Percentiles rank a stretch among this genome's conserved stretches.
Conservation (phyloP, 2,888 invertebrate genomes). For the Hoplodrina blanda region DNA sequence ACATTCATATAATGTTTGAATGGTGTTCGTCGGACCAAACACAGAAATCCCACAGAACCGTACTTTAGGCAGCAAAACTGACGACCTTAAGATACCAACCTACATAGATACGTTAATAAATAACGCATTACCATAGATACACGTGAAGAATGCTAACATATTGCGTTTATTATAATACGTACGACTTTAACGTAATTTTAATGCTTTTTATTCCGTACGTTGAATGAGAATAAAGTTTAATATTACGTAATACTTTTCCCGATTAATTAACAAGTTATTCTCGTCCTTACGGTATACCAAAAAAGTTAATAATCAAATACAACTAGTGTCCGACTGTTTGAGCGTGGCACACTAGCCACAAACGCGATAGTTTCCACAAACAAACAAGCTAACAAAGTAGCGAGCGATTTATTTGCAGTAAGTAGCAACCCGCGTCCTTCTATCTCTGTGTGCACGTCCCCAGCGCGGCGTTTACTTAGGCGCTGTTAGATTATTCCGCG, state of each 20-base stretch:
- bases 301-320: slow-evolving; percentile 1
- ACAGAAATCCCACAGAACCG: background rate
- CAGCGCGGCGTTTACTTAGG: slow-evolving; percentile 43
- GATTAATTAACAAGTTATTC: background rate
- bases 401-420: slow-evolving; percentile 45
- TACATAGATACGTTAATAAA: background rate
- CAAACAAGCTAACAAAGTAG: slow-evolving; percentile 30
- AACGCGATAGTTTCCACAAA: slow-evolving; percentile 22
- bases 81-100: background rate
- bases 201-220: background rate
- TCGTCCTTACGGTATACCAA: background rate
- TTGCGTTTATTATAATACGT: background rate
- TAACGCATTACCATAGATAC: background rate
- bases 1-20: background rate
- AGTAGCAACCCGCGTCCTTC: slow-evolving; percentile 25
- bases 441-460: slow-evolving; percentile 27
- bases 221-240: too few species aligned
- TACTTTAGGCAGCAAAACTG: background rate
- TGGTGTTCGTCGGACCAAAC: background rate
- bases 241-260: background rate
- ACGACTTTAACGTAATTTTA: background rate
- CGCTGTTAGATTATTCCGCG: slow-evolving; percentile 45
- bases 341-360: background rate
- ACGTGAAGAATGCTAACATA: background rate
- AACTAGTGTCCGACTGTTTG: background rate